Evolutionary conservation across 2,888 invertebrate genomes (phyloP).

Genomic region (Orchestes rusci): DNA sequence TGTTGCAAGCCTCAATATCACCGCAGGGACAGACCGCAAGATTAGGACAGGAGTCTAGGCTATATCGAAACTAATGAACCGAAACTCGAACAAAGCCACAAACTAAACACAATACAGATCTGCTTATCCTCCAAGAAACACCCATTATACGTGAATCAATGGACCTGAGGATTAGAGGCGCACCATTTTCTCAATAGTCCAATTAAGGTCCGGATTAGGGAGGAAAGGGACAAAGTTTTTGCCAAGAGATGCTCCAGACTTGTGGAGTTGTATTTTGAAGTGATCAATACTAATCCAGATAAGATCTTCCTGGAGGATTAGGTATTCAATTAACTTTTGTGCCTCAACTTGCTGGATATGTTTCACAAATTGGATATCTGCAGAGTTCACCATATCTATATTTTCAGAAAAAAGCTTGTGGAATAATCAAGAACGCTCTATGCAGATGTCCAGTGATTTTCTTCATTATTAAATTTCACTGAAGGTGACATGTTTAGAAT

Average conservation of each 20-base stretch:
- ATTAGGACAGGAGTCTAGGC: constrained; percentile 10
- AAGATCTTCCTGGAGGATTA: constrained; percentile 10
- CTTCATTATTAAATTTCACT: too few species aligned
- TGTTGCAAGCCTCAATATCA: too few species aligned
- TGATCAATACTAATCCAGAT: constrained; percentile 19
- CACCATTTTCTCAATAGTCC: constrained; percentile 14
- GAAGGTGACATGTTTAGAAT: too few species aligned
- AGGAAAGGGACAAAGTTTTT: constrained; percentile 11
- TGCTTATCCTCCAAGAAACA: constrained; percentile 42
- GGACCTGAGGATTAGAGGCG: constrained; percentile 11
- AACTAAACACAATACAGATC: constrained; percentile 43
- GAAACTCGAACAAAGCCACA: constrained; percentile 40
- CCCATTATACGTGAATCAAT: constrained; percentile 38
- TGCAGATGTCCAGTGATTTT: too few species aligned
- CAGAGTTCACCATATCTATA: too few species aligned
- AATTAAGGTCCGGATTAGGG: constrained; percentile 14
- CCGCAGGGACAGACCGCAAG: constrained; percentile 4
- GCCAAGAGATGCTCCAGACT: constrained; percentile 7
- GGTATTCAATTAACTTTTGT: too few species aligned
- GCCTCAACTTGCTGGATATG: too few species aligned
- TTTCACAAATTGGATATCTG: too few species aligned
- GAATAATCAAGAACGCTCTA: too few species aligned
- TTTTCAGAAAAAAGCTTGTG: too few species aligned
- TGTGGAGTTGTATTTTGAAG: constrained; percentile 12
- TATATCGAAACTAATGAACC: too few species aligned